A percentile compares a stretch with the other conserved stretches of the same genome.
phyloP scores from a whole-genome alignment of 1,140 invertebrate genomes.

The Tetramorium alpestre region DNA sequence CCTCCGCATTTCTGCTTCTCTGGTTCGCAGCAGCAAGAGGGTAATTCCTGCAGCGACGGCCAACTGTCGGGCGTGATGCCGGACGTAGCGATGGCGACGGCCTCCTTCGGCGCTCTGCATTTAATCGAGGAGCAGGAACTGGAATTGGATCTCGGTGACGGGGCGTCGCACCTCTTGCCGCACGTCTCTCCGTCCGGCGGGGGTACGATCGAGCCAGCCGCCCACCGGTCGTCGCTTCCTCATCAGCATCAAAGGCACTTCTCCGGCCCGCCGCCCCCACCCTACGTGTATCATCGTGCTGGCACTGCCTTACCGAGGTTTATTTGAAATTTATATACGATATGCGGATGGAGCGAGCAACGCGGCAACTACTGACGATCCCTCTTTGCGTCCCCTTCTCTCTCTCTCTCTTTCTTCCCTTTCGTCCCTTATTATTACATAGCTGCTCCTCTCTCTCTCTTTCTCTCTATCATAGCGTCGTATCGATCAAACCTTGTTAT shows the following conservation, averaged over 20 bases:
- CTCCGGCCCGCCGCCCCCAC: conserved; percentile 79
- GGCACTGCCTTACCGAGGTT: conserved; percentile 82
- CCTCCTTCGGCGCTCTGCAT: conserved; percentile 90
- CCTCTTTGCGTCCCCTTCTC: too few relatives aligned
- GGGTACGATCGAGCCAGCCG: conserved; percentile 66
- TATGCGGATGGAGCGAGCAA: conserved; percentile 58
- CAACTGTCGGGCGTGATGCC: conserved; percentile 94
- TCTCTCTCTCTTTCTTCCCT: neutral
- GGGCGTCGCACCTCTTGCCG: conserved; percentile 87
- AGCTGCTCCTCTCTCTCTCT: neutral
- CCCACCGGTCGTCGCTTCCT: conserved; percentile 79
- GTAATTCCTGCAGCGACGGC: conserved; percentile 88
- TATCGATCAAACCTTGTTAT: conserved; percentile 56
- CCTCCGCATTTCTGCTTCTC: neutral
- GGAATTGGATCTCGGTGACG: conserved; percentile 92
- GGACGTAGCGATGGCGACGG: conserved; percentile 95
- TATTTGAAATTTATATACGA: conserved; percentile 80
- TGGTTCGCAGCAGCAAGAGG: conserved; percentile 84
- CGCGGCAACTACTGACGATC: conserved; percentile 47
- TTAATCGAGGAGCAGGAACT: conserved; percentile 89
- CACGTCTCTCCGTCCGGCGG: conserved; percentile 78
- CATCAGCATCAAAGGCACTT: conserved; percentile 83
- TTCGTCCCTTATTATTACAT: conserved; percentile 31
- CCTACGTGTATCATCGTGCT: conserved; percentile 82
- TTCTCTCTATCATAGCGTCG: neutral